Evolutionary conservation across 1,140 invertebrate genomes (phyloP).

Genomic region (Proctacanthus coquilletti): DNA sequence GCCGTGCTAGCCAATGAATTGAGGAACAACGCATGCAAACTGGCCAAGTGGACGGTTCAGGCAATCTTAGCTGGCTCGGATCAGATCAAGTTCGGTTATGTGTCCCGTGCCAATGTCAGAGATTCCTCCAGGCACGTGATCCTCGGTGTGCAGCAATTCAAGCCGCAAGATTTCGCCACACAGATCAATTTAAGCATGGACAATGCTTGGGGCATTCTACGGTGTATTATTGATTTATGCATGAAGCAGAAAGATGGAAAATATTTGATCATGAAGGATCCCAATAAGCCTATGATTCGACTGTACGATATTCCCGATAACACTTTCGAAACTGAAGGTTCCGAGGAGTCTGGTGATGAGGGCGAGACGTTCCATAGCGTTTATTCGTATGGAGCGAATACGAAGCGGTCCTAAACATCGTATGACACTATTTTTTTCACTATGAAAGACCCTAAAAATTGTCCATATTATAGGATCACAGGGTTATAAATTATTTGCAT

Average conservation of each 20-base stretch:
- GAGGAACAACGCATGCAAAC: constrained; percentile 95
- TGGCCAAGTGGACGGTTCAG: constrained; percentile 98
- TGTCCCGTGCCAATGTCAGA: constrained; percentile 80
- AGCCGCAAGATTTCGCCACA: constrained; percentile 93
- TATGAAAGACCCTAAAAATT: no score
- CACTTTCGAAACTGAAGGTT: constrained; percentile 94
- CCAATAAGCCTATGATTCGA: constrained; percentile 93
- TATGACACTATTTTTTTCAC: no score
- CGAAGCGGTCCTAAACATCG: no score
- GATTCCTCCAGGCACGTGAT: constrained; percentile 96
- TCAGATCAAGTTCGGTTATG: constrained; percentile 97
- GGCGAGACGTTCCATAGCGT: constrained; percentile 32
- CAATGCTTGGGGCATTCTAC: constrained; percentile 97
- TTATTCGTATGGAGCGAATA: constrained; percentile 15
- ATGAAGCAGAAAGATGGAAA: constrained; percentile 96
- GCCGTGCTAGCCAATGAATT: constrained; percentile 97
- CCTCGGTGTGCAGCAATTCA: constrained; percentile 95
- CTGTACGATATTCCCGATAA: constrained; percentile 96
- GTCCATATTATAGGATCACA: no score
- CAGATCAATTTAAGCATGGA: constrained; percentile 99
- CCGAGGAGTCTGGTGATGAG: constrained; percentile 79
- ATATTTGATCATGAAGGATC: constrained; percentile 99
- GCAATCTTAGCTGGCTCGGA: constrained; percentile 92
- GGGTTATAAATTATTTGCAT: no score
- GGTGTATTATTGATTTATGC: constrained; percentile 95